Percentiles rank a stretch among this genome's conserved stretches.
These are phyloP conservation scores for Bovichtus diacanthus DNA, from an alignment of 2,797 vertebrate genomes.

Conservation along the genomic window DNA sequence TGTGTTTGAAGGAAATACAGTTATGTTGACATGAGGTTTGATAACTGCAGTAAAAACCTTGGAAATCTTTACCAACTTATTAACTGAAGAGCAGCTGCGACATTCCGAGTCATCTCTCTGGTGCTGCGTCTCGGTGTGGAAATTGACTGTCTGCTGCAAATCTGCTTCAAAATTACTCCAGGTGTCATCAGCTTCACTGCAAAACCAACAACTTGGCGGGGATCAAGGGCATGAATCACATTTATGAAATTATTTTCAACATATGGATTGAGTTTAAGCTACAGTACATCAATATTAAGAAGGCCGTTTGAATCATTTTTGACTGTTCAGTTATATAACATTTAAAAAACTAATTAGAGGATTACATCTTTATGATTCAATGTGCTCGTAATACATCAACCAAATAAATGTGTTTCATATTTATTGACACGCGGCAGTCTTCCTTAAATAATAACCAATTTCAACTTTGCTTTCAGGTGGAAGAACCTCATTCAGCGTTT, in stretches of 20 bases:
- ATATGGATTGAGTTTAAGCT: not conserved
- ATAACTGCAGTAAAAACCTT: too few relatives aligned
- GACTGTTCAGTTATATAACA: too few relatives aligned
- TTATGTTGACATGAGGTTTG: not conserved
- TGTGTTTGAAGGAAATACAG: not conserved
- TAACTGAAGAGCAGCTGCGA: too few relatives aligned
- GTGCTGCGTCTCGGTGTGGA: too few relatives aligned
- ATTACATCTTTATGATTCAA: not conserved
- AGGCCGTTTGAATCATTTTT: too few relatives aligned
- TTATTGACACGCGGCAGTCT: not conserved
- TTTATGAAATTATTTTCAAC: not conserved
- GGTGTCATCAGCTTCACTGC: too few relatives aligned
- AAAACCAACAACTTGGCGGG: not conserved
- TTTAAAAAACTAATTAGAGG: not conserved
- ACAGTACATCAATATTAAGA: not conserved
- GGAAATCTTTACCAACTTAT: too few relatives aligned
- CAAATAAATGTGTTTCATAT: constrained; percentile 38
- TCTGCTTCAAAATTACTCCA: too few relatives aligned
- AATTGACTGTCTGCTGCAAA: too few relatives aligned
- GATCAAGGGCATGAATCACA: not conserved
- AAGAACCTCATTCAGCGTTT: not conserved
- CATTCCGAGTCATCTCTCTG: too few relatives aligned
- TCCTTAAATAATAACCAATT: not conserved
- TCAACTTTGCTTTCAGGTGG: not conserved
- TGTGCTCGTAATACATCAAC: not conserved